These are phyloP conservation scores for Alitta virens DNA, from an alignment of 2,888 invertebrate genomes.

Conservation along the genomic window DNA sequence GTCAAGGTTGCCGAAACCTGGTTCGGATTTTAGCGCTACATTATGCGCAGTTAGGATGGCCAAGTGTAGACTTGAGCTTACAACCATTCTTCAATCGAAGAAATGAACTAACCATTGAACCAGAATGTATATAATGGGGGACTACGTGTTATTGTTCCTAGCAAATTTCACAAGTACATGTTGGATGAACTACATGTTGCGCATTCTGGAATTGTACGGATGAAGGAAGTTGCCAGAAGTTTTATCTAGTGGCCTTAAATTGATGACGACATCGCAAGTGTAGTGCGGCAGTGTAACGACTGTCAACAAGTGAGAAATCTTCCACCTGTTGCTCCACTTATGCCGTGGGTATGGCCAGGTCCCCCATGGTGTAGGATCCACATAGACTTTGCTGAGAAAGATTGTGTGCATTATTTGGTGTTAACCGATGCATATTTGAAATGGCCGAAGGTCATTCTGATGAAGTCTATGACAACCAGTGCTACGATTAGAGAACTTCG, in stretches of 20 bases:
- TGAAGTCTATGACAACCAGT: conserved; percentile 20
- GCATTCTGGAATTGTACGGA: conserved; percentile 30
- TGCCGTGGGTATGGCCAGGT: conserved; percentile 35
- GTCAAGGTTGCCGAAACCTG: background rate
- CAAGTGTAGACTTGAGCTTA: too few relatives aligned
- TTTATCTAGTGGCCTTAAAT: conserved; percentile 33
- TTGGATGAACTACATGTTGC: conserved; percentile 25
- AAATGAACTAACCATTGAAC: conserved; percentile 19
- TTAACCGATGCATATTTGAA: conserved; percentile 33
- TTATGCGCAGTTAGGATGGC: too few relatives aligned
- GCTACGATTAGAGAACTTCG: conserved; percentile 26
- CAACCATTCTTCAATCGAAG: background rate
- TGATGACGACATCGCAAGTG: conserved; percentile 24
- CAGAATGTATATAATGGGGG: conserved; percentile 25
- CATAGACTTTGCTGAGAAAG: conserved; percentile 34
- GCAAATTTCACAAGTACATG: conserved; percentile 11
- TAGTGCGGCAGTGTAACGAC: conserved; percentile 1
- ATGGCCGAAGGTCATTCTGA: conserved; percentile 27
- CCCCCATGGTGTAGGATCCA: conserved; percentile 37
- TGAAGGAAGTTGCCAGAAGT: conserved; percentile 30
- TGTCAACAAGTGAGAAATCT: conserved; percentile 18
- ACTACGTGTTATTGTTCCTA: conserved; percentile 27
- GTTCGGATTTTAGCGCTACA: too few relatives aligned
- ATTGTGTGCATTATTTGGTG: conserved; percentile 29
- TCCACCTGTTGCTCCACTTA: conserved; percentile 31